Evolutionary conservation across 1,140 invertebrate genomes (phyloP).

Genomic region (Zelostemma sp.): DNA sequence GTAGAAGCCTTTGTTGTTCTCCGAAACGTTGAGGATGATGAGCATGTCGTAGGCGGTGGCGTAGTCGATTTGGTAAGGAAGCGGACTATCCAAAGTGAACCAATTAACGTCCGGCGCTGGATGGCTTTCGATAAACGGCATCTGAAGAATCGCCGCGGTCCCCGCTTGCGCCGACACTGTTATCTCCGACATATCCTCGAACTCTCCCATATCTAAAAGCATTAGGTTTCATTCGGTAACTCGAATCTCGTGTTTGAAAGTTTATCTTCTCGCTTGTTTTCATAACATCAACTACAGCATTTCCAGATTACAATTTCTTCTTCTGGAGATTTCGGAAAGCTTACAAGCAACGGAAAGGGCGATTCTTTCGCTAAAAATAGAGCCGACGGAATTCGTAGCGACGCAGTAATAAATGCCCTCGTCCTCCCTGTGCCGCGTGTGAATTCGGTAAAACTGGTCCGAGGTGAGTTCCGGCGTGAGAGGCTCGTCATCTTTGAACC

Average conservation of each 20-base stretch:
- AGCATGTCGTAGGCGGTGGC: slow-evolving; percentile 78
- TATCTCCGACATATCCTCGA: slow-evolving; percentile 78
- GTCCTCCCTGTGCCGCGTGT: slow-evolving; percentile 81
- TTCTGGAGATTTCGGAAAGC: slow-evolving; percentile 62
- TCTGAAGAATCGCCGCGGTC: slow-evolving; percentile 82
- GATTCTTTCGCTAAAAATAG: slow-evolving; percentile 90
- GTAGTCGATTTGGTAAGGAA: slow-evolving; percentile 86
- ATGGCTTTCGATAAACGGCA: slow-evolving; percentile 86
- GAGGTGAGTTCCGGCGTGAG: slow-evolving; percentile 79
- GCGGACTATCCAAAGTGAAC: slow-evolving; percentile 80
- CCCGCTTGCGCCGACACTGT: slow-evolving; percentile 80
- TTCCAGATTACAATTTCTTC: too few relatives aligned
- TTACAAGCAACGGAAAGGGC: slow-evolving; percentile 91
- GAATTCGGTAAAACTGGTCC: slow-evolving; percentile 86
- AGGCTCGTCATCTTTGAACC: slow-evolving; percentile 86
- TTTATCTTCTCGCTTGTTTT: too few relatives aligned
- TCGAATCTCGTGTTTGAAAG: slow-evolving; percentile 5
- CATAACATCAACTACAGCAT: too few relatives aligned
- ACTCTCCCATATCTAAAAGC: slow-evolving; percentile 84
- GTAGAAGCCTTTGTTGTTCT: slow-evolving; percentile 80
- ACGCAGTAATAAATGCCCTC: slow-evolving; percentile 92
- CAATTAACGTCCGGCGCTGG: slow-evolving; percentile 87
- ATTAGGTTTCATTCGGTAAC: slow-evolving; percentile 5
- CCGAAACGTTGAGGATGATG: slow-evolving; percentile 82
- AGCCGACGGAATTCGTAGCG: slow-evolving; percentile 89